These are phyloP conservation scores for Forbesichthys agassizii DNA, from an alignment of 2,113 vertebrate genomes.

Conservation along the genomic window DNA sequence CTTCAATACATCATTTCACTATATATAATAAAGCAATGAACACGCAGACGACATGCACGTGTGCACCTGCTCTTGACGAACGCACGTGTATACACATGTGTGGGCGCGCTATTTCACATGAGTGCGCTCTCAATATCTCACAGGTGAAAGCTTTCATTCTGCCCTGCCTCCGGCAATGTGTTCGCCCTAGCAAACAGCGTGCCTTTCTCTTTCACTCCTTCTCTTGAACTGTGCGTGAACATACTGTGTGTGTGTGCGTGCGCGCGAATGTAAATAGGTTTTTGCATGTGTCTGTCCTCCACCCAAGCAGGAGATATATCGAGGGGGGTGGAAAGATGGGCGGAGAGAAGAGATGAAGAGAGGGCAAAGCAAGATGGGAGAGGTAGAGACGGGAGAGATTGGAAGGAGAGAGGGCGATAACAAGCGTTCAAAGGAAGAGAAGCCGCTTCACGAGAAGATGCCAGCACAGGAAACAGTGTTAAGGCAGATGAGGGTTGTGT, in stretches of 20 bases:
- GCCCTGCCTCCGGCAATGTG: slow-evolving; percentile 63
- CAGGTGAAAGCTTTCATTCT: slow-evolving; percentile 72
- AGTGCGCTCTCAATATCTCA: slow-evolving; percentile 67
- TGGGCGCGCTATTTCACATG: slow-evolving; percentile 22
- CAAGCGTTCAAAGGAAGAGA: slow-evolving; percentile 12
- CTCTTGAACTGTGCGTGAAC: slow-evolving; percentile 5
- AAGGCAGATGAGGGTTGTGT: slow-evolving; percentile 7
- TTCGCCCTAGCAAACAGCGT: slow-evolving; percentile 69
- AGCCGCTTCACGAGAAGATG: slow-evolving; percentile 35
- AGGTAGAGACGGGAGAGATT: slow-evolving; percentile 33
- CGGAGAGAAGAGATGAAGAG: slow-evolving; percentile 40
- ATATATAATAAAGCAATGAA: slow-evolving; percentile 42
- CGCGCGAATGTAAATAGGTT: slow-evolving; percentile 2
- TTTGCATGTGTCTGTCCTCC: slow-evolving; percentile 10
- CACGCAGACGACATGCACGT: slow-evolving; percentile 3
- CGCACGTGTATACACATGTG: slow-evolving; percentile 28
- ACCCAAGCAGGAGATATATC: slow-evolving; percentile 28
- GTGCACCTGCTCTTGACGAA: slow-evolving; percentile 4
- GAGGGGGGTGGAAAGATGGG: slow-evolving; percentile 36
- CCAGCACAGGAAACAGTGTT: slow-evolving; percentile 11
- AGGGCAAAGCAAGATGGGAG: slow-evolving; percentile 30
- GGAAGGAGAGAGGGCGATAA: slow-evolving; percentile 7
- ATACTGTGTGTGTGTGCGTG: not conserved
- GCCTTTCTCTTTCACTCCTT: slow-evolving; percentile 53
- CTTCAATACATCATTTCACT: slow-evolving; percentile 48